Conservation (phyloP, 2,888 invertebrate genomes). For the Norana najaformis region DNA sequence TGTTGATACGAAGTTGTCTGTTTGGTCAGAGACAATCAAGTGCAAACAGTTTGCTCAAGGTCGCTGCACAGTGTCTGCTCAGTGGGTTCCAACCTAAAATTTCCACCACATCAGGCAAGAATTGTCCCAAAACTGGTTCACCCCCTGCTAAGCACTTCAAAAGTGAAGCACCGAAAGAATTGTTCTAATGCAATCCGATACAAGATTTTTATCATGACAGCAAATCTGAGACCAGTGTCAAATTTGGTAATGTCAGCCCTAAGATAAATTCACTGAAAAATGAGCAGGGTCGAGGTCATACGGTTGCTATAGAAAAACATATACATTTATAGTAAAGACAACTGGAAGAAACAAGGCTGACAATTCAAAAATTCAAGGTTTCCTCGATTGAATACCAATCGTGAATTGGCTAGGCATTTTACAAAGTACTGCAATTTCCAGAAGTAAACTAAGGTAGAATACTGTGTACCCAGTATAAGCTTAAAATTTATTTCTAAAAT, state of each 20-base stretch:
- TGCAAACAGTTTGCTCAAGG: slow-evolving; percentile 13
- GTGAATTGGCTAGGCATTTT: neutral
- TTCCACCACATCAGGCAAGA: neutral
- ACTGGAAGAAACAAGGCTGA: neutral
- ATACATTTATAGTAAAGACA: too few species aligned
- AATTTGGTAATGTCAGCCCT: neutral
- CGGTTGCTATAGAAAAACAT: too few species aligned
- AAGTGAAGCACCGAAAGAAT: neutral
- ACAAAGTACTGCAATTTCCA: neutral
- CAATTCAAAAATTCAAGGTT: neutral
- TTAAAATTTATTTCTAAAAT: neutral
- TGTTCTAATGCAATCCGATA: neutral
- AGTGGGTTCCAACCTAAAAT: neutral
- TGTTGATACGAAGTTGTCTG: neutral
- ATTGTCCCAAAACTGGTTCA: neutral
- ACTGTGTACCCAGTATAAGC: neutral
- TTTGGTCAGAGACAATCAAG: neutral
- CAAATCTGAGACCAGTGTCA: neutral
- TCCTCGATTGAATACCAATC: neutral
- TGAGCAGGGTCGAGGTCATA: too few species aligned
- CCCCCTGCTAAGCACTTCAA: slow-evolving; percentile 7
- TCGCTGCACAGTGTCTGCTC: neutral
- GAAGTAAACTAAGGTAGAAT: neutral
- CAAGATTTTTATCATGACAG: neutral
- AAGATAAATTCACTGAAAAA: too few species aligned